These are phyloP conservation scores for Hyalella azteca DNA, from an alignment of 2,888 invertebrate genomes.

Conservation along the genomic window DNA sequence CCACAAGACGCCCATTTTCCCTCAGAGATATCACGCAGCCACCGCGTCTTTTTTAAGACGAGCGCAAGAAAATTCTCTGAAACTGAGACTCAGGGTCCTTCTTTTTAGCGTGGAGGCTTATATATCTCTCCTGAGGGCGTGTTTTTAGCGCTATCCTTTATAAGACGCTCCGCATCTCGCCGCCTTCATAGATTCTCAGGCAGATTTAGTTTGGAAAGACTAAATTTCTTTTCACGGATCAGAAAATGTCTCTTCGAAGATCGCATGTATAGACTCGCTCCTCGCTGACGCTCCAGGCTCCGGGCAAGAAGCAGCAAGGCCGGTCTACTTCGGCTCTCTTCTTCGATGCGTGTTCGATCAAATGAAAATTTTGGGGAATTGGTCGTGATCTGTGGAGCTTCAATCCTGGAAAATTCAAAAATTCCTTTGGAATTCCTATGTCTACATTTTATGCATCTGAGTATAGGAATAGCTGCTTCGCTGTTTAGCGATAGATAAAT, in stretches of 20 bases:
- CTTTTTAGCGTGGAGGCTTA: conserved; percentile 15
- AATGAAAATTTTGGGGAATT: too few relatives aligned
- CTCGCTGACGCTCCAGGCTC: neutral
- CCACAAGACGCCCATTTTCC: conserved; percentile 5
- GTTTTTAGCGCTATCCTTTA: conserved; percentile 37
- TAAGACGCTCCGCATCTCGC: conserved; percentile 33
- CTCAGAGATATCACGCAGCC: neutral
- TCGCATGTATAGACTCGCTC: conserved; percentile 1
- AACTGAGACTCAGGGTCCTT: conserved; percentile 9
- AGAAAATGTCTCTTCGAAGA: conserved; percentile 33
- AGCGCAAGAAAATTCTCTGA: conserved; percentile 19
- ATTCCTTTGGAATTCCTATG: too few relatives aligned
- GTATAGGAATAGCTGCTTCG: too few relatives aligned
- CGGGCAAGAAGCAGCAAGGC: conserved; percentile 18
- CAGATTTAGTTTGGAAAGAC: conserved; percentile 36
- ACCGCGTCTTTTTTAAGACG: neutral
- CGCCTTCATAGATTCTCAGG: conserved; percentile 29
- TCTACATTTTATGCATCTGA: too few relatives aligned
- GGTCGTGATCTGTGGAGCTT: too few relatives aligned
- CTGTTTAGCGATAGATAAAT: too few relatives aligned
- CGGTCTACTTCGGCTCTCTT: neutral
- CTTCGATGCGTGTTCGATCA: too few relatives aligned
- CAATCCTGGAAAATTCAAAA: too few relatives aligned
- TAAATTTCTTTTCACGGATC: conserved; percentile 36
- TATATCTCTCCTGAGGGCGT: conserved; percentile 33